These are phyloP conservation scores for Lagorchestes hirsutus DNA, from an alignment of 2,797 vertebrate species.

Conservation along the genomic window DNA sequence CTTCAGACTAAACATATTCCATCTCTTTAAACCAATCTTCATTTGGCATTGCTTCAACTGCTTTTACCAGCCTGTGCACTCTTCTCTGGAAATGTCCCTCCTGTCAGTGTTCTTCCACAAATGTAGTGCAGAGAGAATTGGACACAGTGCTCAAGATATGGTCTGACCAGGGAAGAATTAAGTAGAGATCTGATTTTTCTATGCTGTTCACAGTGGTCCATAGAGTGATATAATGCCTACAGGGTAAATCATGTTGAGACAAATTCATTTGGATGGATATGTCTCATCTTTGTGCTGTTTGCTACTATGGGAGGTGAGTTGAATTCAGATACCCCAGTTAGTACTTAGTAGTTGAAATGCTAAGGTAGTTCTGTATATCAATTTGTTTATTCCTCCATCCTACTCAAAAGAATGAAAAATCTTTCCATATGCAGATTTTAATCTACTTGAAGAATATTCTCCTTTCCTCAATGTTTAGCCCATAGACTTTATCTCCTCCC, in stretches of 20 bases:
- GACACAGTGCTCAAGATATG: background rate
- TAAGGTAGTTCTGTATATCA: background rate
- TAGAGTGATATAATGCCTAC: background rate
- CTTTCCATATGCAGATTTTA: background rate
- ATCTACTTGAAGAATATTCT: background rate
- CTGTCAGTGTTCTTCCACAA: background rate
- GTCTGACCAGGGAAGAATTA: background rate
- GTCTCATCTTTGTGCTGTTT: background rate
- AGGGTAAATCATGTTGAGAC: background rate
- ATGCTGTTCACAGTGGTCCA: background rate
- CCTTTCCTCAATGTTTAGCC: background rate
- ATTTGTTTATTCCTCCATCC: background rate
- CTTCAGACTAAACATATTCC: background rate
- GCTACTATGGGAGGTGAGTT: background rate
- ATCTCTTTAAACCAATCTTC: background rate
- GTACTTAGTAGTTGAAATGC: background rate
- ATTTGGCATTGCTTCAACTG: background rate
- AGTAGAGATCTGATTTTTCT: background rate
- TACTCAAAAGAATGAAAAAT: background rate
- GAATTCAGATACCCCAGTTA: background rate
- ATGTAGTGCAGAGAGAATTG: background rate
- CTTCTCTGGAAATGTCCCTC: background rate
- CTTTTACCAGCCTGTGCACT: background rate
- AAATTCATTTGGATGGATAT: background rate
- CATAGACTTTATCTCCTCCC: background rate